These are phyloP conservation scores for Molorchus minor DNA, from an alignment of 2,888 invertebrate genomes.

Conservation along the genomic window DNA sequence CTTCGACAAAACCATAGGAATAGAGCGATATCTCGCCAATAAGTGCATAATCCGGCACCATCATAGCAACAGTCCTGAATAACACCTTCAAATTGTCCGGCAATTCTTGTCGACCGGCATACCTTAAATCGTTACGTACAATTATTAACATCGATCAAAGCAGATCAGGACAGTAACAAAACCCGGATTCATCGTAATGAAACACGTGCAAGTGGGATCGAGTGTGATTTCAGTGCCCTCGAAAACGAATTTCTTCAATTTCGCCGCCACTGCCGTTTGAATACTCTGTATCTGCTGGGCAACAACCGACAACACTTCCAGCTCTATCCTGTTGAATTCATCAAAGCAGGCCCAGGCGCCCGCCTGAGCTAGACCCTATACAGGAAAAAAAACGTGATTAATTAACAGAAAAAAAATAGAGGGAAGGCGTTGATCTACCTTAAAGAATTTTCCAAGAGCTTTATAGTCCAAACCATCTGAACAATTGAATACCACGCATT, in stretches of 20 bases:
- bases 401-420: too few relatives aligned
- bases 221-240: conserved; percentile 91
- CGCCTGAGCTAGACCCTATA: conserved; percentile 84
- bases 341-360: conserved; percentile 97
- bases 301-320: conserved; percentile 92
- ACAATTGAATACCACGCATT: conserved; percentile 96
- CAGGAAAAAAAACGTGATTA: too few relatives aligned
- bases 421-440: too few relatives aligned
- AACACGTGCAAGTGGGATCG: conserved; percentile 88
- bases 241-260: conserved; percentile 83
- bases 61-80: conserved; percentile 96
- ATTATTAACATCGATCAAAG: neutral
- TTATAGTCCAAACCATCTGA: conserved; percentile 94
- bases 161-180: too few relatives aligned
- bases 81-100: conserved; percentile 95
- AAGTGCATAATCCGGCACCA: conserved; percentile 97
- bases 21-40: conserved; percentile 96
- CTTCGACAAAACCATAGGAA: conserved; percentile 90
- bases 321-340: conserved; percentile 93
- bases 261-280: conserved; percentile 84
- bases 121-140: conserved; percentile 65
- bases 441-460: conserved; percentile 95
- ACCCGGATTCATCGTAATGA: conserved; percentile 97
- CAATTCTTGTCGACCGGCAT: conserved; percentile 90
- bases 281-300: conserved; percentile 94